Evolutionary conservation across 1,140 invertebrate species (phyloP), one percentile per base, ranked within the genome.

Genomic region (Armadillidium nasatum): DNA sequence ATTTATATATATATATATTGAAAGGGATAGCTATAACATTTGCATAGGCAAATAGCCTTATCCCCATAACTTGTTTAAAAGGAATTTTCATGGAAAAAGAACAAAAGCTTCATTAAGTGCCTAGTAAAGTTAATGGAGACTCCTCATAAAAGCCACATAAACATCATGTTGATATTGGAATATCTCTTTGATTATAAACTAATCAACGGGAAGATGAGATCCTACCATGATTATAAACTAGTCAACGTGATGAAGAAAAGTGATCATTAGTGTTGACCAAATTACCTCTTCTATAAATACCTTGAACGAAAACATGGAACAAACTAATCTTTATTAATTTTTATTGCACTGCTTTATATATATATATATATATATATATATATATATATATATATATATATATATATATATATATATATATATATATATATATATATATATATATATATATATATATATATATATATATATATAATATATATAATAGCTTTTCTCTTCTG

Each of bases 341-440:
- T 60, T 60, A 60, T 60, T 60, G 7, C 50, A 13, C 19, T 19
- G 50, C 7, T 60, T 19, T 60, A 3, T 60, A 15, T 60, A 60
- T 19, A 19, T 60, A 19, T 60, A 15, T 60, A 60, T 60, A 60
- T 60, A 60, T 60, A 60, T 60, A 60, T 60, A 60, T 60, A 60
- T 60, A 60, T 60, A 60, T 60, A 60, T 60, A 60, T 60, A 13
- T 60, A 15, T 60, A 60, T 19, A 19, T 60, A 19, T 60, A 15
- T 60, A 60, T 60, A 60, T 60, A 60, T 60, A 60, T 60, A 60
- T 60, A 60, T 60, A 60, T 60, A 60, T 60, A 60, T 60, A 60
- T 60, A 60, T 60, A 60, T 60, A 60, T 60, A 60, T 60, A 33
- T 33, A 33, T 33, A 33, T 33, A 33, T 33, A 33, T 33, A 33